A percentile compares a stretch with the other conserved stretches of the same genome.
Conservation (phyloP, 2,888 invertebrate genomes). For the Apeira syringaria region DNA sequence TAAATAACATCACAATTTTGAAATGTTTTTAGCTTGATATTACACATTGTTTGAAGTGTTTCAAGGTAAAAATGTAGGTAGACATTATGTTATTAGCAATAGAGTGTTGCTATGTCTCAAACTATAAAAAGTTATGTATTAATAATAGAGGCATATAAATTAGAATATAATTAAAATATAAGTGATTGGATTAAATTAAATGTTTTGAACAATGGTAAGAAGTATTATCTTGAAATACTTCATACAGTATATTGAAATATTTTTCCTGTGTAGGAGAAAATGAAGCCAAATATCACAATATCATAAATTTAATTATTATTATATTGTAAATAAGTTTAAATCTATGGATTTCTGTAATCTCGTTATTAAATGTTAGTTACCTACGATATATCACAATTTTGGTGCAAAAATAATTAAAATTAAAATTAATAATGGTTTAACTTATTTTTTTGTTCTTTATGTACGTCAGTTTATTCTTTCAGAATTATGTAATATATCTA, state of each 20-base stretch:
- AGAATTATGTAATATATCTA: too few relatives aligned
- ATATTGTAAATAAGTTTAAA: constrained; percentile 52
- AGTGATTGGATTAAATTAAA: too few relatives aligned
- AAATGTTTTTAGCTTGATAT: constrained; percentile 15
- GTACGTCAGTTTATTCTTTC: too few relatives aligned
- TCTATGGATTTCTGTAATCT: constrained; percentile 61
- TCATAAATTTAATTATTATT: constrained; percentile 48
- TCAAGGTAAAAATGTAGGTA: constrained; percentile 19
- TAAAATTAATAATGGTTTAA: too few relatives aligned
- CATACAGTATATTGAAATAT: constrained; percentile 36
- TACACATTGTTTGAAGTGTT: constrained; percentile 41
- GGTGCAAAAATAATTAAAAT: constrained; percentile 46
- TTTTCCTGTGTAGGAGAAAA: constrained; percentile 47
- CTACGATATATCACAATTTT: constrained; percentile 67
- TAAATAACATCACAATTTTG: constrained; percentile 54
- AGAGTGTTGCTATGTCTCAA: background rate
- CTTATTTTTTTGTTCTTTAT: too few relatives aligned
- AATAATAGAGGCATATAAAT: too few relatives aligned
- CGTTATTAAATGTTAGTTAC: constrained; percentile 67
- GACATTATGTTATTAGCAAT: background rate
- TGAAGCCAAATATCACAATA: constrained; percentile 76
- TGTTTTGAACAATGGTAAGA: too few relatives aligned
- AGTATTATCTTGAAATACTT: constrained; percentile 39
- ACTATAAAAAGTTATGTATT: constrained; percentile 4
- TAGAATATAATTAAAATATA: too few relatives aligned